These are phyloP conservation scores for Brachyistius frenatus DNA, from an alignment of 2,113 vertebrate species.

Conservation along the genomic window DNA sequence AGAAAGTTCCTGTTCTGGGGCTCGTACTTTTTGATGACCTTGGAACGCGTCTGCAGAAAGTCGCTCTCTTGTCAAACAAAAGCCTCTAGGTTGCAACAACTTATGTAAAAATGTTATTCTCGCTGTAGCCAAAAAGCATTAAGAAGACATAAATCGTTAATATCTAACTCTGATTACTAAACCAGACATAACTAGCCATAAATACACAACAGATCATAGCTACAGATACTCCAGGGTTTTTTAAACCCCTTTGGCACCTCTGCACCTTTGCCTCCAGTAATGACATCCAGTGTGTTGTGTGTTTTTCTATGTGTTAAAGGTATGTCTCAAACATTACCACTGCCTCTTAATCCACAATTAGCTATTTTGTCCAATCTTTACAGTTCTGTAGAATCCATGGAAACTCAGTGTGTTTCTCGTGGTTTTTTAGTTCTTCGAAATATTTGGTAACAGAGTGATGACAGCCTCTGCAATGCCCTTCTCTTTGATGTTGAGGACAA, in stretches of 20 bases:
- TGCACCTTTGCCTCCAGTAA: background rate
- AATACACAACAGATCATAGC: background rate
- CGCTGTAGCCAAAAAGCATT: background rate
- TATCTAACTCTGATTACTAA: background rate
- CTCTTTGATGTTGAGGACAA: conserved; percentile 23
- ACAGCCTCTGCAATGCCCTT: conserved; percentile 24
- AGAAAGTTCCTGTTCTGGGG: too few relatives aligned
- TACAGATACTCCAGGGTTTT: background rate
- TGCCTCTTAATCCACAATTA: background rate
- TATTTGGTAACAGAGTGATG: background rate
- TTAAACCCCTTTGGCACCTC: background rate
- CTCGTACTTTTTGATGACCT: too few relatives aligned
- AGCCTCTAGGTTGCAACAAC: background rate
- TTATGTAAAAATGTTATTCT: too few relatives aligned
- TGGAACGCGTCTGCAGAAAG: background rate
- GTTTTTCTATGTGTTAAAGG: background rate
- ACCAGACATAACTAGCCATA: background rate
- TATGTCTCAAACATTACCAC: background rate
- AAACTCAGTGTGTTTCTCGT: background rate
- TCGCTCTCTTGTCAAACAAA: conserved; percentile 17
- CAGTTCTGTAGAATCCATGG: background rate
- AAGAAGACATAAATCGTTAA: background rate
- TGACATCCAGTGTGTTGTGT: background rate
- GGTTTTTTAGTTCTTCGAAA: background rate
- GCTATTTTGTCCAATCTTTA: background rate